These are phyloP conservation scores for Loriculus beryllinus DNA, from an alignment of 2,797 vertebrate genomes.

Conservation along the genomic window DNA sequence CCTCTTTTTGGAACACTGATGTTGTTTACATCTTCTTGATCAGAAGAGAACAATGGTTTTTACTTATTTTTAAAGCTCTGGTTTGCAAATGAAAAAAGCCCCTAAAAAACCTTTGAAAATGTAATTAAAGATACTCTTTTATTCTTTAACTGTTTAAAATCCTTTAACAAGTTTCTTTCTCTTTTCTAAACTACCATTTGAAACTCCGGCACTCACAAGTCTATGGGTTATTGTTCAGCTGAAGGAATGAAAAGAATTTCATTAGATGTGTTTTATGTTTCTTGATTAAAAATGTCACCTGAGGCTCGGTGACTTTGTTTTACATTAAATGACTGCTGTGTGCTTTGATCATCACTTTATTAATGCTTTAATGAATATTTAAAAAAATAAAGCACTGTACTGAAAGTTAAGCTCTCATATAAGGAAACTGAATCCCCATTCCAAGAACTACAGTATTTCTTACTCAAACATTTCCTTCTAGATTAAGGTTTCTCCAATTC, in stretches of 20 bases:
- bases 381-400: conserved; percentile 59
- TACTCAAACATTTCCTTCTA: conserved; percentile 53
- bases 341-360: conserved; percentile 68
- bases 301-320: conserved; percentile 65
- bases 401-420: conserved; percentile 61
- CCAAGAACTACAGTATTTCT: conserved; percentile 53
- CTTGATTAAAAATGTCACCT: conserved; percentile 70
- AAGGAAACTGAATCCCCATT: conserved; percentile 47
- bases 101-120: conserved; percentile 48
- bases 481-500: conserved; percentile 31
- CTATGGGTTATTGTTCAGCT: conserved; percentile 45
- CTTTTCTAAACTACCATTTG: conserved; percentile 17
- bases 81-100: conserved; percentile 46
- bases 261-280: conserved; percentile 67
- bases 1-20: conserved; percentile 60
- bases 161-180: conserved; percentile 24
- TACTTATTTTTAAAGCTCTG: conserved; percentile 57
- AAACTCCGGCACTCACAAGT: conserved; percentile 27
- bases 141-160: conserved; percentile 53
- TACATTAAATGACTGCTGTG: conserved; percentile 39
- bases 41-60: conserved; percentile 63
- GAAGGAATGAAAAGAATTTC: conserved; percentile 67
- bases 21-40: conserved; percentile 67
- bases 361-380: conserved; percentile 67
- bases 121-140: conserved; percentile 30